Conservation (phyloP, 2,888 invertebrate genomes). For the Synergus umbraculus region DNA sequence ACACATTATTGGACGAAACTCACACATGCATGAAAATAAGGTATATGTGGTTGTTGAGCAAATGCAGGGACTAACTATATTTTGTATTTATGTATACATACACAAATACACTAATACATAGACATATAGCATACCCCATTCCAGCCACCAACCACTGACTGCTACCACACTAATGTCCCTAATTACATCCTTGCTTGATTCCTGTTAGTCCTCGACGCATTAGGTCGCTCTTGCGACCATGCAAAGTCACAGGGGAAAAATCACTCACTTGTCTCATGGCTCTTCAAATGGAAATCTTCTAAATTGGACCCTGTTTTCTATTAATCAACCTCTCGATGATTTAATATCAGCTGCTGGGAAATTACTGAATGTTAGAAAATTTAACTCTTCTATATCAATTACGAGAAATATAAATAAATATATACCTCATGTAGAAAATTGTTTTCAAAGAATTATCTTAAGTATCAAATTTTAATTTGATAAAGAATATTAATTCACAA, state of each 20-base stretch:
- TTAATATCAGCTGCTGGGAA: background rate
- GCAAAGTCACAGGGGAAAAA: constrained; percentile 35
- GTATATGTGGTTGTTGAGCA: too few relatives aligned
- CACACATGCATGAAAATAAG: constrained; percentile 40
- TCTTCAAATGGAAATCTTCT: background rate
- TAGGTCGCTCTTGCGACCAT: constrained; percentile 48
- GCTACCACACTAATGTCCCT: constrained; percentile 61
- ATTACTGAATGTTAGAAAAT: background rate
- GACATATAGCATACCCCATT: background rate
- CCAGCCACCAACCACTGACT: constrained; percentile 56
- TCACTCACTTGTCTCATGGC: constrained; percentile 22
- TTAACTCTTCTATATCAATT: too few relatives aligned
- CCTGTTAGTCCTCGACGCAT: constrained; percentile 58
- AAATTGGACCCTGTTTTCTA: background rate
- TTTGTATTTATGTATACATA: too few relatives aligned
- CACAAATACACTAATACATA: too few relatives aligned
- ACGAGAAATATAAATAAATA: too few relatives aligned
- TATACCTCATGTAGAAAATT: too few relatives aligned
- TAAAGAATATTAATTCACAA: too few relatives aligned
- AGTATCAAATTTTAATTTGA: too few relatives aligned
- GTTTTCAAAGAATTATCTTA: too few relatives aligned
- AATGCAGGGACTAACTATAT: too few relatives aligned
- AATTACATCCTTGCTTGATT: constrained; percentile 66
- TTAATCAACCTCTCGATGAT: background rate
- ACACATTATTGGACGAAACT: constrained; percentile 58